Conservation (phyloP, 2,888 invertebrate genomes). For the Lacanobia wlatinum region DNA sequence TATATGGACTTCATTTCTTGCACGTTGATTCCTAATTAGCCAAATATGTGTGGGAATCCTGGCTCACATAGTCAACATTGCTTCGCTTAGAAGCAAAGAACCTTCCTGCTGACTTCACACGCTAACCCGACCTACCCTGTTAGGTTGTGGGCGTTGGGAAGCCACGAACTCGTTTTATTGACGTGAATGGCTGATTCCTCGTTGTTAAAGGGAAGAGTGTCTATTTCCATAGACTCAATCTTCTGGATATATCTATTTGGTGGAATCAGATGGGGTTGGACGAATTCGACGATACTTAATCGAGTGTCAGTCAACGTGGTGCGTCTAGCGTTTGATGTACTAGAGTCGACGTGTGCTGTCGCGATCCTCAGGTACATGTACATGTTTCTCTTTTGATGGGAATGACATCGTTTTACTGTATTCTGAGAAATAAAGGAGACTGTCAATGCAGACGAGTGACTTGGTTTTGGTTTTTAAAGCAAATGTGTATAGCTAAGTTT, state of each 20-base stretch:
- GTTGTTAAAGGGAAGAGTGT: too few species aligned
- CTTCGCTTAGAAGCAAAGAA: background rate
- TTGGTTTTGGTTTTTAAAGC: background rate
- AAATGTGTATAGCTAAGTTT: background rate
- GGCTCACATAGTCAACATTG: background rate
- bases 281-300: slow-evolving; percentile 54
- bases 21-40: background rate
- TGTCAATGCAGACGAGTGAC: background rate
- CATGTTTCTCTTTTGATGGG: slow-evolving; percentile 14
- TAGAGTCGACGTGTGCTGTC: slow-evolving; percentile 26
- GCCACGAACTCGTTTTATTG: background rate
- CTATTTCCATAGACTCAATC: background rate
- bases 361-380: slow-evolving; percentile 26
- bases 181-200: background rate
- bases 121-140: accelerated
- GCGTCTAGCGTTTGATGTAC: slow-evolving; percentile 39
- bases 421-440: background rate
- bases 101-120: background rate
- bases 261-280: slow-evolving; percentile 27
- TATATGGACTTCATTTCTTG: too few species aligned
- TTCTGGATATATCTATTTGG: slow-evolving; percentile 10
- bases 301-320: slow-evolving; percentile 55
- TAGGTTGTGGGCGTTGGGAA: background rate
- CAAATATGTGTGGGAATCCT: background rate
- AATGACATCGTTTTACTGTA: slow-evolving; percentile 8